Base-by-base conservation (phyloP, 92 coral and sea anemone species). In the Porites cylindrica region DNA sequence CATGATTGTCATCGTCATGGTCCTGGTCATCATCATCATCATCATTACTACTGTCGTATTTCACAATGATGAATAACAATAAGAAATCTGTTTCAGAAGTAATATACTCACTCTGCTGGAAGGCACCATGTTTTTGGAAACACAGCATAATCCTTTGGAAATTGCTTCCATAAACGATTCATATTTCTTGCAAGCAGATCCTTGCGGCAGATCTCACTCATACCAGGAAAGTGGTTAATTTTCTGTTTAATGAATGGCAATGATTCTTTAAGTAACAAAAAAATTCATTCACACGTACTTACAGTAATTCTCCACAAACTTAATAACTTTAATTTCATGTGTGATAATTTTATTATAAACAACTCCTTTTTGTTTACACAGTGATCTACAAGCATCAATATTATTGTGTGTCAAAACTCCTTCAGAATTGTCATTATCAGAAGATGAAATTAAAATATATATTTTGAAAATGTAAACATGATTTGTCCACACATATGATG, bases 171-270 rank as follows among this genome's bases (percentile, higher is more conserved):
- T 2, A 97, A 79, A 72, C 99, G 93, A 80, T 97, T 97, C 99
- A 97, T 97, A 67, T 97, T 97, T 71, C 99, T 91, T 7, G 99
- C 99, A 10, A 97, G 88, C 9, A 96, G 92, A 79, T 97, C 99
- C 65, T 97, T 97, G 51, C 99, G 92, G 71, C 99, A 97, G 29
- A 97, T 97, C 83, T 97, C 99, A 77, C 98, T 95, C 99, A 97
- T 97, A 8, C 99, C 99, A 62, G 99, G 99, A 75, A 97, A 97
- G 92, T 97, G 99, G 87, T 97, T 97, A 56, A 95, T 95, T 95
- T 97, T 97, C 99, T 97, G 90, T 85, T 53, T 7, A 60, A 59
- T 54, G 47, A 53, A 60, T 13, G 1, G 16, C 6, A 82, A 62
- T 18, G n/a, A 13, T 17, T 61, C 66, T 61, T 61, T 61, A 7